phyloP scores from a whole-genome alignment of 1,140 invertebrate genomes.

The Radopholus similis region DNA sequence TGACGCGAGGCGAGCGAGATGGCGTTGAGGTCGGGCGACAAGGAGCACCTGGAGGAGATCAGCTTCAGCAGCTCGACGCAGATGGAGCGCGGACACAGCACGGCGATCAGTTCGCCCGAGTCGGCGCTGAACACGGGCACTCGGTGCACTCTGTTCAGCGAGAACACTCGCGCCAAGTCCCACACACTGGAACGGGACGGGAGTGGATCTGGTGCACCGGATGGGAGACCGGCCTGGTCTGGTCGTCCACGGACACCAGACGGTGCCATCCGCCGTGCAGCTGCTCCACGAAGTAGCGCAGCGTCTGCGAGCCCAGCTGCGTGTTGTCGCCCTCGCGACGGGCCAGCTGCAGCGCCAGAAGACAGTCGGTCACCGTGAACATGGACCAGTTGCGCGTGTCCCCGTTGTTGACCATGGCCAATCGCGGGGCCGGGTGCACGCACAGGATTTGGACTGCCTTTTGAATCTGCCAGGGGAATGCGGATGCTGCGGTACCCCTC shows the following conservation, averaged over 20 bases:
- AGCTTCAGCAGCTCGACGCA: slow-evolving; percentile 43
- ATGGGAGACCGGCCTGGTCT: background rate
- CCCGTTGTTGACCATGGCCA: slow-evolving; percentile 23
- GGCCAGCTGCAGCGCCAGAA: slow-evolving; percentile 26
- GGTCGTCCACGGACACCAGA: slow-evolving; percentile 13
- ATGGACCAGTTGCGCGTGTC: slow-evolving; percentile 28
- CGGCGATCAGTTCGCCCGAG: slow-evolving; percentile 26
- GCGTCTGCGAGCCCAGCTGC: slow-evolving; percentile 3
- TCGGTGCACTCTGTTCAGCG: slow-evolving; percentile 47
- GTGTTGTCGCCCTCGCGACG: slow-evolving; percentile 5
- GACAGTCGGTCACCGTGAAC: slow-evolving; percentile 36
- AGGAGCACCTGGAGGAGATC: slow-evolving; percentile 25
- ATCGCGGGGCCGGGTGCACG: slow-evolving; percentile 15
- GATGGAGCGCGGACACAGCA: slow-evolving; percentile 42
- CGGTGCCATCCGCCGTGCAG: slow-evolving; percentile 12
- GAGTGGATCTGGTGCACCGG: background rate
- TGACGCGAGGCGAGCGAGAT: slow-evolving; percentile 28
- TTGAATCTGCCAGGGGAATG: slow-evolving; percentile 23
- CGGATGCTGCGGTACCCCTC: background rate
- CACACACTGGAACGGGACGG: slow-evolving; percentile 28
- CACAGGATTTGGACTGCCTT: slow-evolving; percentile 26
- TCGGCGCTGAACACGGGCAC: slow-evolving; percentile 44
- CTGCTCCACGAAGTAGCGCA: slow-evolving; percentile 12
- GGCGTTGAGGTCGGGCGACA: slow-evolving; percentile 33
- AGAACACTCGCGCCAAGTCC: slow-evolving; percentile 44